A percentile compares a stretch with the other conserved stretches of the same genome.
Conservation (phyloP, 2,113 vertebrate species). For the Leucoraja erinaceus region DNA sequence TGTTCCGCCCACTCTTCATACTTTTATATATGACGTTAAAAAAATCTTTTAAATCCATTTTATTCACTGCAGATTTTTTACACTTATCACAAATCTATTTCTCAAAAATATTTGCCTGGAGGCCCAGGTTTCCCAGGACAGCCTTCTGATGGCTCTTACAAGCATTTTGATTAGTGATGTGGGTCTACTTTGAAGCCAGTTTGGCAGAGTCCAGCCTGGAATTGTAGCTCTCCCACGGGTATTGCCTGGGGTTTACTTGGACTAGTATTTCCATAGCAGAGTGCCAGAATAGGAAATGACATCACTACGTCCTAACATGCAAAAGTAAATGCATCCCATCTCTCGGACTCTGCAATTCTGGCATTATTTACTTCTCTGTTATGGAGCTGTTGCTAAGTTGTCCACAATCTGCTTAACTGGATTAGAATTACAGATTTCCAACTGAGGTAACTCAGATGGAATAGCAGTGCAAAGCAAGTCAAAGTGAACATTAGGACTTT, state of each 20-base stretch:
- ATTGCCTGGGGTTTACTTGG: constrained; percentile 12
- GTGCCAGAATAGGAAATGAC: constrained; percentile 33
- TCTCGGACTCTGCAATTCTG: constrained; percentile 22
- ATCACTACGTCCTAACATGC: constrained; percentile 29
- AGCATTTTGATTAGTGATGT: constrained; percentile 26
- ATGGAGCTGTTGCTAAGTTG: constrained; percentile 34
- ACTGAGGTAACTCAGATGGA: constrained; percentile 7
- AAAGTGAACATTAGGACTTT: not conserved
- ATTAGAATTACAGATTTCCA: constrained; percentile 6
- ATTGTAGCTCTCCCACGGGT: not conserved
- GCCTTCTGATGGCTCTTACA: constrained; percentile 1
- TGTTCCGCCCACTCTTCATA: not conserved
- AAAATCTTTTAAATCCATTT: not conserved
- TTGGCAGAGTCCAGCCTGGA: constrained; percentile 25
- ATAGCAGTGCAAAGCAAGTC: constrained; percentile 13
- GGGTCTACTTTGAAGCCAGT: constrained; percentile 20
- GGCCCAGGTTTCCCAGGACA: constrained; percentile 21
- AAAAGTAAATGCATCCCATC: constrained; percentile 31
- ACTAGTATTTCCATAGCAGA: constrained; percentile 30
- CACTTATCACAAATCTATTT: not conserved
- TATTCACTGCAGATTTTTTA: not conserved
- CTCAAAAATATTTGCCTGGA: not conserved
- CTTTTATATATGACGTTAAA: not conserved
- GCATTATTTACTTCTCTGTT: constrained; percentile 36
- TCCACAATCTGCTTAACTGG: constrained; percentile 8